Evolutionary conservation across 2,797 vertebrate genomes (phyloP).

Genomic region (Cyprinodon diabolis): DNA sequence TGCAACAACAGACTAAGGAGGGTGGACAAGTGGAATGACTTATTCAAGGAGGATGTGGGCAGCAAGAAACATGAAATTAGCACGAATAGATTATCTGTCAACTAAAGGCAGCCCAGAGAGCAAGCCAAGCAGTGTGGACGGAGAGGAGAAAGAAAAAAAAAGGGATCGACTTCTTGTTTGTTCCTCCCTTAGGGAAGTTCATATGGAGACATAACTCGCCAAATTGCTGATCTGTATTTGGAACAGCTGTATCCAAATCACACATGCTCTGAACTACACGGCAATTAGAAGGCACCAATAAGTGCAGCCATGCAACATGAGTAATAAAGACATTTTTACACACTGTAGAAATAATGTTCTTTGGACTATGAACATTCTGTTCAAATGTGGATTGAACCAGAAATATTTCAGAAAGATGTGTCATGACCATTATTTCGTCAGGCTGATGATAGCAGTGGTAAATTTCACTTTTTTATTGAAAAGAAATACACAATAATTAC

Average conservation of each 20-base stretch:
- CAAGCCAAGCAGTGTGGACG: slow-evolving; percentile 65
- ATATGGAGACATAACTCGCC: slow-evolving; percentile 80
- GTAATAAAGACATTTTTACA: slow-evolving; percentile 29
- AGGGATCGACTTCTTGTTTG: slow-evolving; percentile 77
- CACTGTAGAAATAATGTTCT: neutral
- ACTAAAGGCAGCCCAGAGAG: slow-evolving; percentile 63
- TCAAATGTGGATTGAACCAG: slow-evolving; percentile 6
- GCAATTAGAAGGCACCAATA: slow-evolving; percentile 56
- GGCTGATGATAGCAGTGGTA: neutral
- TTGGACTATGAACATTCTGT: neutral
- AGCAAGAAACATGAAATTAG: slow-evolving; percentile 82
- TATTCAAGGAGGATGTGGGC: slow-evolving; percentile 74
- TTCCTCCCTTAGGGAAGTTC: slow-evolving; percentile 70
- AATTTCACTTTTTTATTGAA: neutral
- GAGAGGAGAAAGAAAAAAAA: slow-evolving; percentile 36
- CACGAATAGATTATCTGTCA: slow-evolving; percentile 86
- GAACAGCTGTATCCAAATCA: slow-evolving; percentile 69
- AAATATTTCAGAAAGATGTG: neutral
- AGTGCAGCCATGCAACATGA: slow-evolving; percentile 31
- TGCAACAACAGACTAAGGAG: slow-evolving; percentile 58
- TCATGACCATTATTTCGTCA: neutral
- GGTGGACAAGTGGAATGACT: slow-evolving; percentile 76
- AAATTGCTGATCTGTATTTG: slow-evolving; percentile 76
- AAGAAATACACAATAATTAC: neutral
- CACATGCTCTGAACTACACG: slow-evolving; percentile 46